phyloP scores from a whole-genome alignment of 1,140 invertebrate genomes.

The Grapholita molesta region DNA sequence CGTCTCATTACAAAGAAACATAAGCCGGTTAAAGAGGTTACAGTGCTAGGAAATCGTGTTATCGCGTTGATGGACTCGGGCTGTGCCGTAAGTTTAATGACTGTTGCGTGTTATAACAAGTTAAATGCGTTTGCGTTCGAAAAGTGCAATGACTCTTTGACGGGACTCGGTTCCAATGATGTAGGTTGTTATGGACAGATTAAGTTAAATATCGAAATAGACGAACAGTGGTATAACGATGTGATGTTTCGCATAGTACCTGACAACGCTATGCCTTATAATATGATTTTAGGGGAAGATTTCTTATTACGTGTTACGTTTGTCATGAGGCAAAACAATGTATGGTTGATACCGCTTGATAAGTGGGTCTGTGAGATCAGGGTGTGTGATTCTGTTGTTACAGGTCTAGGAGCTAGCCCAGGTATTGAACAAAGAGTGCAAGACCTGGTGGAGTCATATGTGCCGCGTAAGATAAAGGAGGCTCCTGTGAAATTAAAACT shows the following conservation, averaged over 20 bases:
- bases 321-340: not conserved
- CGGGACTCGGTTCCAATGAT: not conserved
- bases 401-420: not conserved
- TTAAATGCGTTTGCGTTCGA: not conserved
- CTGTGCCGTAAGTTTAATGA: not conserved
- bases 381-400: not conserved
- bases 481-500: constrained; percentile 26
- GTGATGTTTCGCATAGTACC: not conserved
- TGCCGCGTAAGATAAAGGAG: constrained; percentile 11
- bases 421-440: not conserved
- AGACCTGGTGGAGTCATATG: not conserved
- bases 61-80: constrained; percentile 6
- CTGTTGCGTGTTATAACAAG: not conserved
- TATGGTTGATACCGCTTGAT: not conserved
- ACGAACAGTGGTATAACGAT: not conserved
- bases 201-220: not conserved
- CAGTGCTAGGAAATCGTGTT: not conserved
- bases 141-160: not conserved
- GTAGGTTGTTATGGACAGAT: not conserved
- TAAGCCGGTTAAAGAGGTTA: not conserved
- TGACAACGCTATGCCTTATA: not conserved
- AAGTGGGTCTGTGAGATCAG: not conserved
- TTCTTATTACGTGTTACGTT: not conserved
- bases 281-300: constrained; percentile 4
- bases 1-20: not conserved